phyloP scores from a whole-genome alignment of 2,113 vertebrate genomes.

The Taxidea taxus region DNA sequence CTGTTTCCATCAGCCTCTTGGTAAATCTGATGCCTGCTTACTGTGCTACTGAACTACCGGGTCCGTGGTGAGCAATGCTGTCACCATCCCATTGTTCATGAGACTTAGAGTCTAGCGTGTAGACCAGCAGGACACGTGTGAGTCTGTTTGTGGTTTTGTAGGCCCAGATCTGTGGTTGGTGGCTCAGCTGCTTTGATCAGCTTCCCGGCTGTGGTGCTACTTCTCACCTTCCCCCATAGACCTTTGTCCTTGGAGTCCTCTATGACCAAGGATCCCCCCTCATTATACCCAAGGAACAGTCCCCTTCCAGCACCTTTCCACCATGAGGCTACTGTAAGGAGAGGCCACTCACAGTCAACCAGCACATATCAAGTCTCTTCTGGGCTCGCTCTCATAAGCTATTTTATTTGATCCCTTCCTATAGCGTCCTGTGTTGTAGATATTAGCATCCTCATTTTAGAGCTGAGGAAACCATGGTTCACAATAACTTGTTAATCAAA shows the following conservation, averaged over 20 bases:
- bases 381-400: background rate
- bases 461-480: background rate
- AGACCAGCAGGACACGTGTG: accelerated
- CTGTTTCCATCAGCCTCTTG: background rate
- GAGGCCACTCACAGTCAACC: background rate
- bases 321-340: accelerated
- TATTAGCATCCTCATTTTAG: background rate
- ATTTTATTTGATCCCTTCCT: background rate
- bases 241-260: no score
- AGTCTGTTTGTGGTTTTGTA: background rate
- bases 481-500: background rate
- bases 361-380: background rate
- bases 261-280: background rate
- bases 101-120: background rate
- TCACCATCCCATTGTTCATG: background rate
- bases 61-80: background rate
- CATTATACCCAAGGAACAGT: no score
- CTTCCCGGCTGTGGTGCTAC: background rate
- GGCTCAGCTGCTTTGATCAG: background rate
- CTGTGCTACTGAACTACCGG: background rate
- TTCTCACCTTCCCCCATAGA: background rate
- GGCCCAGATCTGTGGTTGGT: background rate
- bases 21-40: background rate
- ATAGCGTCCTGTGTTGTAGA: background rate
- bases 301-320: background rate